These are phyloP conservation scores for Hycleus phaleratus DNA, from an alignment of 1,140 invertebrate genomes.

Conservation along the genomic window DNA sequence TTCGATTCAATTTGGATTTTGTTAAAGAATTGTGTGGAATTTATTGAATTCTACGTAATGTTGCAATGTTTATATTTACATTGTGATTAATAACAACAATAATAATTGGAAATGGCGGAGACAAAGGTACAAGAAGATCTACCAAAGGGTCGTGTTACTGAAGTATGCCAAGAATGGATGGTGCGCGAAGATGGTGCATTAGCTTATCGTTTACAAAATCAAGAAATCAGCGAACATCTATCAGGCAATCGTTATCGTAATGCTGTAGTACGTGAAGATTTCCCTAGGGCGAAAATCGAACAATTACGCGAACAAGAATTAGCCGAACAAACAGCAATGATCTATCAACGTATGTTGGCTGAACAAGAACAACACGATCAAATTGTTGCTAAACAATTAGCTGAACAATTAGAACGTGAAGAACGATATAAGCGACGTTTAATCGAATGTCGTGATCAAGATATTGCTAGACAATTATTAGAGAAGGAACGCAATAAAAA, in stretches of 20 bases:
- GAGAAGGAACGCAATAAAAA: slow-evolving; percentile 31
- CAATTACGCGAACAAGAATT: slow-evolving; percentile 68
- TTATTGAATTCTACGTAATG: no score
- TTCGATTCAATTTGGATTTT: no score
- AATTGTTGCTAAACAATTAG: slow-evolving; percentile 55
- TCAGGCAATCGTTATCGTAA: slow-evolving; percentile 79
- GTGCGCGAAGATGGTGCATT: slow-evolving; percentile 86
- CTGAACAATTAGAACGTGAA: slow-evolving; percentile 55
- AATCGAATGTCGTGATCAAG: slow-evolving; percentile 46
- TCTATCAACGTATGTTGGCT: slow-evolving; percentile 54
- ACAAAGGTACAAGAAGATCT: no score
- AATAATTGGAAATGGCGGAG: no score
- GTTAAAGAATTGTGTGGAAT: no score
- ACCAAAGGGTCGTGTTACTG: slow-evolving; percentile 30
- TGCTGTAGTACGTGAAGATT: slow-evolving; percentile 80
- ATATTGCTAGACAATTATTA: slow-evolving; percentile 43
- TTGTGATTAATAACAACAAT: no score
- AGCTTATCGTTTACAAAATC: slow-evolving; percentile 80
- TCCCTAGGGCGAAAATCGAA: slow-evolving; percentile 73
- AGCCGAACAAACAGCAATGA: slow-evolving; percentile 49
- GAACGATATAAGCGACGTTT: slow-evolving; percentile 48
- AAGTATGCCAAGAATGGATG: slow-evolving; percentile 76
- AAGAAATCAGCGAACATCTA: slow-evolving; percentile 84
- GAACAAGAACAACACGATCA: slow-evolving; percentile 68
- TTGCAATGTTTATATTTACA: no score